These are phyloP conservation scores for Invenusta paracnida DNA, from an alignment of 2,888 invertebrate species.

Conservation along the genomic window DNA sequence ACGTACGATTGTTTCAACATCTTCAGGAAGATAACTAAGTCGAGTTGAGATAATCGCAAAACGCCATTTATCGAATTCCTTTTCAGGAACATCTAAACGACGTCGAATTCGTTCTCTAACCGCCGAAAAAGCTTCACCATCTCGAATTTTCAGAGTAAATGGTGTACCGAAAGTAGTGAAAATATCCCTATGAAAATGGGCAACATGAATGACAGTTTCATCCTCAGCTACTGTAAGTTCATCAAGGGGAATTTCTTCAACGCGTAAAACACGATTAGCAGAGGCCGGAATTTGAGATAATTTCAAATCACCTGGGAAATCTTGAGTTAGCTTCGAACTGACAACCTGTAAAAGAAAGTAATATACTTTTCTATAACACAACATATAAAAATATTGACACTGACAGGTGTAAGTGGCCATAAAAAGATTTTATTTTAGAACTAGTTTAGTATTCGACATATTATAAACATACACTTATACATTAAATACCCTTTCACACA, in stretches of 20 bases:
- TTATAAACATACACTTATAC: no score
- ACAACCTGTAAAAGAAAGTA: background rate
- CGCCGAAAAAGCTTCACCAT: conserved; percentile 41
- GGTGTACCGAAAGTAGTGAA: conserved; percentile 43
- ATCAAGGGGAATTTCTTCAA: conserved; percentile 44
- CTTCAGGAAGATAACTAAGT: conserved; percentile 31
- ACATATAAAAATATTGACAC: no score
- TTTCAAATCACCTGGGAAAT: conserved; percentile 31
- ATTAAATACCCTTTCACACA: no score
- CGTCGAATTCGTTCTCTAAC: conserved; percentile 41
- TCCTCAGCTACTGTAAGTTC: conserved; percentile 37
- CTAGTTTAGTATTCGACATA: no score
- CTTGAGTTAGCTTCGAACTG: conserved; percentile 41
- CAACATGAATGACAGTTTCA: conserved; percentile 41
- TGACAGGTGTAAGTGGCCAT: no score
- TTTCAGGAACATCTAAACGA: conserved; percentile 43
- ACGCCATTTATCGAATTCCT: conserved; percentile 45
- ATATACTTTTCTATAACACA: no score
- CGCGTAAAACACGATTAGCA: conserved; percentile 32
- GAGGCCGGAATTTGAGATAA: conserved; percentile 32
- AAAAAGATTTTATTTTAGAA: no score
- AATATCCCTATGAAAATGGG: conserved; percentile 43
- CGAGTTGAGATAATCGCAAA: conserved; percentile 40
- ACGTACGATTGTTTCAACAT: conserved; percentile 32
- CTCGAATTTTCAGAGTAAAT: conserved; percentile 43